These are phyloP conservation scores for Heliconius ethilla DNA, from an alignment of 2,888 invertebrate species.

Conservation along the genomic window DNA sequence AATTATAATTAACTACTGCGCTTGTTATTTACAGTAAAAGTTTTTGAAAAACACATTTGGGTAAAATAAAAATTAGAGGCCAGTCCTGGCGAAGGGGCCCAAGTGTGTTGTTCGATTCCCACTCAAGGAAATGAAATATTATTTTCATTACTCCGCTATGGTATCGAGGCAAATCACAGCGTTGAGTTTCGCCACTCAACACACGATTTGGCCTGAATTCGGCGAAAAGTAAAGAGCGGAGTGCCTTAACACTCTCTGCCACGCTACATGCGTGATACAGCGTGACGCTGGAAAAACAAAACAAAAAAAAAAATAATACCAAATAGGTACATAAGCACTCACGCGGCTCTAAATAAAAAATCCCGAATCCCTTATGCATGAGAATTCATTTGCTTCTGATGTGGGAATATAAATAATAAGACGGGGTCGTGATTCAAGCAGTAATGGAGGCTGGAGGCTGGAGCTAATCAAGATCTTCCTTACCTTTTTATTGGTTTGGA, in stretches of 20 bases:
- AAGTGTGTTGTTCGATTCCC: too few species aligned
- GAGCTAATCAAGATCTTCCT: conserved; percentile 74
- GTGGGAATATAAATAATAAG: conserved; percentile 74
- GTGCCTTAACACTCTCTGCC: too few species aligned
- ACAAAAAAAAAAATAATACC: not conserved
- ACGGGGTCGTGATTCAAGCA: conserved; percentile 78
- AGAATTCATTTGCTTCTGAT: conserved; percentile 69
- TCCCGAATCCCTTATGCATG: conserved; percentile 58
- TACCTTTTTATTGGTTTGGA: conserved; percentile 65
- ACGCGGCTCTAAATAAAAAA: conserved; percentile 16
- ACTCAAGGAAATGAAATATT: too few species aligned
- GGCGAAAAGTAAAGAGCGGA: too few species aligned
- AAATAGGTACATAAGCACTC: not conserved
- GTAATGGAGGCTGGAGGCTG: conserved; percentile 75
- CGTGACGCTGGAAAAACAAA: not conserved
- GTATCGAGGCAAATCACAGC: too few species aligned
- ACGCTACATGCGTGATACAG: too few species aligned
- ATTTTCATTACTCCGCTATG: too few species aligned
- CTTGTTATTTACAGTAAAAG: not conserved
- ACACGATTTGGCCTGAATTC: too few species aligned
- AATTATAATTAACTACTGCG: not conserved
- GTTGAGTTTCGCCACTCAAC: too few species aligned
- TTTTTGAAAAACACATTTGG: not conserved
- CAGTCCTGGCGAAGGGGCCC: too few species aligned
- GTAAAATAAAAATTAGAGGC: too few species aligned